phyloP scores from a whole-genome alignment of 23 tunicate species.

The Ascidia mentula region DNA sequence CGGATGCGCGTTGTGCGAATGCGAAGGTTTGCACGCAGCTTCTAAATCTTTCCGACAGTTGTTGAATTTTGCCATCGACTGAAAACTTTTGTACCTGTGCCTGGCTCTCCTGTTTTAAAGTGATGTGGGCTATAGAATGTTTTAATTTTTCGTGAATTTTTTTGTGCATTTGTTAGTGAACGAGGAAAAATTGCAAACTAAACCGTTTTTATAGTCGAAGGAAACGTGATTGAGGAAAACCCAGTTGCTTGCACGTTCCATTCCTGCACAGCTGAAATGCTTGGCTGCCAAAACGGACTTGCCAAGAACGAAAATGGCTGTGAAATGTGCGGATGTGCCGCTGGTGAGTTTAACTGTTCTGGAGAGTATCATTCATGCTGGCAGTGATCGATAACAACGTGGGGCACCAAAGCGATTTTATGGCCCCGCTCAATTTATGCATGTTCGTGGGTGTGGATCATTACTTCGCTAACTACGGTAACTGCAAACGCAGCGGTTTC shows the following conservation, averaged over 20 bases:
- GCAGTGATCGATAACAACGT: not conserved
- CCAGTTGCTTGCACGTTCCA: conserved; percentile 38
- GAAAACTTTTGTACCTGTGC: too few species aligned
- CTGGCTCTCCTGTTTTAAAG: too few species aligned
- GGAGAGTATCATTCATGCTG: not conserved
- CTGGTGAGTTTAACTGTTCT: too few species aligned
- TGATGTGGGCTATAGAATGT: too few species aligned
- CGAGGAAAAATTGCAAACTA: not conserved
- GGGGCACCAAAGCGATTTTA: not conserved
- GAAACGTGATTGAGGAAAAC: not conserved
- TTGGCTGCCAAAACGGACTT: conserved; percentile 22
- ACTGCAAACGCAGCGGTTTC: too few species aligned
- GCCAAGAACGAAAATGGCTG: conserved; percentile 44
- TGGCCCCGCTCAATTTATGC: too few species aligned
- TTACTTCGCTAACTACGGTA: too few species aligned
- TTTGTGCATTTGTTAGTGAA: too few species aligned
- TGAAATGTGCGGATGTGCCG: conserved; percentile 33
- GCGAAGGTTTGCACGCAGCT: conserved; percentile 35
- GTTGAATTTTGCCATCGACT: too few species aligned
- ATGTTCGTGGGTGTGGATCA: too few species aligned
- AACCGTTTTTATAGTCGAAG: not conserved
- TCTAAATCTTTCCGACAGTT: too few species aligned
- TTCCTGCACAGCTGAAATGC: conserved; percentile 48
- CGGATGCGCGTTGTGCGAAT: conserved; percentile 52
- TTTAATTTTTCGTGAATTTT: too few species aligned